Conservation (phyloP, 2,113 vertebrate genomes). For the Pelecanoides urinatrix region DNA sequence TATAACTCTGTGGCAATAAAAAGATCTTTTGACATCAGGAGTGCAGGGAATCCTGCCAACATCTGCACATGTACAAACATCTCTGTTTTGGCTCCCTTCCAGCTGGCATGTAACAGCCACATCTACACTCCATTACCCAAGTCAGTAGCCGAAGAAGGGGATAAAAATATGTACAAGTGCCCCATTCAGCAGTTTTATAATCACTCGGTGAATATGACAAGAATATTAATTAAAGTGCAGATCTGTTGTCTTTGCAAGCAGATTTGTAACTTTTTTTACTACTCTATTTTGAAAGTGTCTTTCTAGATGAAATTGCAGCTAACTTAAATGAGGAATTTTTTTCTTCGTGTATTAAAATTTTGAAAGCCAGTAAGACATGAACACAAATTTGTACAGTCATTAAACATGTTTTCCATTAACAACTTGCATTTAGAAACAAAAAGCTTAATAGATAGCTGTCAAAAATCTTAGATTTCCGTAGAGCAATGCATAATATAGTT, state of each 20-base stretch:
- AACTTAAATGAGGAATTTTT: neutral
- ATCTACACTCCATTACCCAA: constrained; percentile 66
- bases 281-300: neutral
- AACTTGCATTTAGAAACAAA: neutral
- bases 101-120: constrained; percentile 59
- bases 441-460: neutral
- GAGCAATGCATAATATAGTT: neutral
- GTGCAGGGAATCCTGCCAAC: constrained; percentile 64
- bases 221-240: constrained; percentile 39
- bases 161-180: constrained; percentile 56
- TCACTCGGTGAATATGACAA: neutral
- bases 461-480: neutral
- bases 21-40: constrained; percentile 71
- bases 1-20: constrained; percentile 60
- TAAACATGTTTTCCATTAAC: neutral
- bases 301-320: neutral
- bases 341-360: neutral
- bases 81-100: constrained; percentile 64
- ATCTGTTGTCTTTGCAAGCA: constrained; percentile 4
- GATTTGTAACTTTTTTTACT: neutral
- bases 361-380: neutral
- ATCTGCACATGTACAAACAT: constrained; percentile 71
- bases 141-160: constrained; percentile 16
- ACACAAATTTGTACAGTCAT: neutral
- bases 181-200: constrained; percentile 48